Base-by-base conservation (phyloP, 2,888 invertebrate genomes). In the Ectemnius cavifrons region DNA sequence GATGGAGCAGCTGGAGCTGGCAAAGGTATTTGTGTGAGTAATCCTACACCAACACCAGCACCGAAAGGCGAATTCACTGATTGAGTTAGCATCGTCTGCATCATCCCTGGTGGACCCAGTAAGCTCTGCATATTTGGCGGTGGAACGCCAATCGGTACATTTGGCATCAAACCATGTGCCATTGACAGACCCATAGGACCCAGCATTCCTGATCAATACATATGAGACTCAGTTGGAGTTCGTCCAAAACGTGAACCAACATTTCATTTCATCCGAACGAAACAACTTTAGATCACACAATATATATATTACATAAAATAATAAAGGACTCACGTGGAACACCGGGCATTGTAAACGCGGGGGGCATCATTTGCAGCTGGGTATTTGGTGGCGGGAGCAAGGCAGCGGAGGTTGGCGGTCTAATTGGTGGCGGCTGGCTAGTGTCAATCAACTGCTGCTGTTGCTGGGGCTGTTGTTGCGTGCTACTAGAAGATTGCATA, bases 391-490 rank as follows among this genome's bases (percentile, higher is more conserved):
- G 89, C 20, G 89, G 89, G 47, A 92, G 90, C 68, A 93, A 82
- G 5, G 92, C 87, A 67, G 92, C 86, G 77, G 92, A 89, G 3
- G 93, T 92, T 27, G 92, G 91, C 63, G 92, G 91, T 67, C 90
- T 86, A 5, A 89, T 88, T 11, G 91, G 91, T 2, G 94, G 94
- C 6, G 94, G 94, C 87, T 94, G 94, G 81, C 94, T 94, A 3
- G 94, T 94, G 78, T 94, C 94, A n/a, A 93, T 91, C 37, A 91
- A 82, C 66, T 81, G 89, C 68, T 80, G 88, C 63, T 71, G 86
- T 68, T 78, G 75, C 47, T 76, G 77, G n/a, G 78, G 70, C 71
- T 75, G 75, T 75, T 80, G 75, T 67, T 79, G 85, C 28, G 70
- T 74, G 37, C 76, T 79, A 64, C 83, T 78, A 4, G 83, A 78